Base-by-base conservation (phyloP, 2,113 vertebrate genomes). In the Podarcis cretensis region DNA sequence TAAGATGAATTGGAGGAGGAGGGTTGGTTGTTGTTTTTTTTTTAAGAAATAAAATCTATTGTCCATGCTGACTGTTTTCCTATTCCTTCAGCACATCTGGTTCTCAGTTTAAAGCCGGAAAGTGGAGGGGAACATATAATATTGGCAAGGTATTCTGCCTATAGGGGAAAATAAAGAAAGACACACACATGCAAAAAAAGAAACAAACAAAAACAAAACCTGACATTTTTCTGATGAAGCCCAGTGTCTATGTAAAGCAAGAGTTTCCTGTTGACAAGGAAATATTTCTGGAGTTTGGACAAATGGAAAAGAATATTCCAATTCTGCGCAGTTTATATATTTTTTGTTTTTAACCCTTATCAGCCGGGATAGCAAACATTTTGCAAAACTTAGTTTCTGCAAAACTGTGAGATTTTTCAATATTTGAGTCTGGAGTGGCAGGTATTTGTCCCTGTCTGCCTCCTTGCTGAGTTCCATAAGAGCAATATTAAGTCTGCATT, bases 31-130 rank as follows among this genome's bases (percentile, higher is more conserved):
- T 32, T n/a, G n/a, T n/a, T 59, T 25, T 68, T 83, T n/a, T 78
- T 30, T 32, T 30, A 86, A 84, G 37, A 59, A 1, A 83, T 6
- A 65, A n/a, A 21, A 20, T 77, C 37, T 81, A 89, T 86, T 90
- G 73, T 75, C 86, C 85, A 83, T 10, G 32, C 80, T 86, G 75
- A 81, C 37, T 84, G 4, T 0, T 25, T 87, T 86, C 77, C 12
- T 21, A 85, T 88, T 83, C 40, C 30, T 84, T 57, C 48, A 71
- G 74, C 91, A 75, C 6, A 87, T 78, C 83, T 92, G 0, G 0
- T 84, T 91, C 91, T 92, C 30, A 86, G 4, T 84, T n/a, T 87
- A 81, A 87, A 65, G 14, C 1, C 23, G 14, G 20, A 3, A 43
- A 10, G 54, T 48, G 63, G 78, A 40, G 54, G 85, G 87, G 78